phyloP scores from a whole-genome alignment of 1,140 invertebrate species.

The Eubasilissa regina region DNA sequence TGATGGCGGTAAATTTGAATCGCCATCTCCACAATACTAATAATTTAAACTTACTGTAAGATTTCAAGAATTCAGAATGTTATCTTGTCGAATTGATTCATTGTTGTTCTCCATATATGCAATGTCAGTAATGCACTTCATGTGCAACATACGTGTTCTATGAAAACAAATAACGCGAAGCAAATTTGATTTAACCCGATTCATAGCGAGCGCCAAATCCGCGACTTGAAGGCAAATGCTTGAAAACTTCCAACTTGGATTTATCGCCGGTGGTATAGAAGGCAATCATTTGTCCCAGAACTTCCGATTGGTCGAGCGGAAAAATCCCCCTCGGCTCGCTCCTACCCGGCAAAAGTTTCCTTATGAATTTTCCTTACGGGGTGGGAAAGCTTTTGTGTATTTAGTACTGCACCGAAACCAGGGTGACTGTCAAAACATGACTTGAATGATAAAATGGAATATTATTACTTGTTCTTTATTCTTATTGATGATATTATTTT shows the following conservation, averaged over 20 bases:
- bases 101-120: too few relatives aligned
- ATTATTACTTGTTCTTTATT: too few relatives aligned
- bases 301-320: constrained; percentile 23
- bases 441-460: too few relatives aligned
- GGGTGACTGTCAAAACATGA: background rate
- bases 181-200: constrained; percentile 6
- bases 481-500: too few relatives aligned
- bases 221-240: constrained; percentile 9
- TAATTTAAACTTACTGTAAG: too few relatives aligned
- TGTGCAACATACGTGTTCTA: background rate
- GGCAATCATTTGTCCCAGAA: constrained; percentile 21
- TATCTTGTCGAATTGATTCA: too few relatives aligned
- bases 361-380: constrained; percentile 25
- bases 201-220: constrained; percentile 2
- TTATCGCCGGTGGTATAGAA: constrained; percentile 19
- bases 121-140: too few relatives aligned
- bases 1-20: too few relatives aligned
- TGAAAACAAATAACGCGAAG: background rate
- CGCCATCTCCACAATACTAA: too few relatives aligned
- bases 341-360: background rate
- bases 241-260: constrained; percentile 16
- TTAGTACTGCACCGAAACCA: constrained; percentile 4
- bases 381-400: constrained; percentile 11
- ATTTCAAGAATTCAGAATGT: too few relatives aligned
- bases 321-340: background rate